Percentiles rank a stretch among this genome's conserved stretches.
phyloP scores from a whole-genome alignment of 2,113 vertebrate species.

The Lagopus leucura region DNA sequence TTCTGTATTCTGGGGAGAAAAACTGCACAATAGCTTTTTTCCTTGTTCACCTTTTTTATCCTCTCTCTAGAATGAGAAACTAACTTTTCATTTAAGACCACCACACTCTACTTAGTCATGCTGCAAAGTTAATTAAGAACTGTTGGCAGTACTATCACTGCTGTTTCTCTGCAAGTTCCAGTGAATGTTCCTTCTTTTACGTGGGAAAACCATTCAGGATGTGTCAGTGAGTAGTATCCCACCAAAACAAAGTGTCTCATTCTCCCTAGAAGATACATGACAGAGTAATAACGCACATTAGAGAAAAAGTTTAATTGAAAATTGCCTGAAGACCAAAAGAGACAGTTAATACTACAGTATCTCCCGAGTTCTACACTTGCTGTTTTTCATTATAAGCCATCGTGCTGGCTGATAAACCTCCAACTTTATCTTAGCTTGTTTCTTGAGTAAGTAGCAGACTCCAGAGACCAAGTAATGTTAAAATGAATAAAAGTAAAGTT shows the following conservation, averaged over 20 bases:
- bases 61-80: background rate
- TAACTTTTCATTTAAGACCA: background rate
- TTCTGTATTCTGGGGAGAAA: background rate
- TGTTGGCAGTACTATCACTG: background rate
- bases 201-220: background rate
- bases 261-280: background rate
- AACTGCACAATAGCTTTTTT: background rate
- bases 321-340: background rate
- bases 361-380: background rate
- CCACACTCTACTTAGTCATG: background rate
- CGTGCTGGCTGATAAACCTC: background rate
- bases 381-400: background rate
- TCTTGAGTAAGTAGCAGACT: background rate
- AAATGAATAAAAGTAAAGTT: background rate
- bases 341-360: background rate
- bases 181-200: background rate
- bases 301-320: background rate
- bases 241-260: background rate
- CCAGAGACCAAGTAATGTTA: background rate
- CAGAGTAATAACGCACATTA: background rate
- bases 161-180: background rate
- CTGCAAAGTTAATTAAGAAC: background rate
- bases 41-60: background rate
- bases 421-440: background rate
- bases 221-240: background rate